Evolutionary conservation across 2,113 vertebrate species (phyloP), one percentile per base, ranked within the genome.

Genomic region (Lipophrys pholis): DNA sequence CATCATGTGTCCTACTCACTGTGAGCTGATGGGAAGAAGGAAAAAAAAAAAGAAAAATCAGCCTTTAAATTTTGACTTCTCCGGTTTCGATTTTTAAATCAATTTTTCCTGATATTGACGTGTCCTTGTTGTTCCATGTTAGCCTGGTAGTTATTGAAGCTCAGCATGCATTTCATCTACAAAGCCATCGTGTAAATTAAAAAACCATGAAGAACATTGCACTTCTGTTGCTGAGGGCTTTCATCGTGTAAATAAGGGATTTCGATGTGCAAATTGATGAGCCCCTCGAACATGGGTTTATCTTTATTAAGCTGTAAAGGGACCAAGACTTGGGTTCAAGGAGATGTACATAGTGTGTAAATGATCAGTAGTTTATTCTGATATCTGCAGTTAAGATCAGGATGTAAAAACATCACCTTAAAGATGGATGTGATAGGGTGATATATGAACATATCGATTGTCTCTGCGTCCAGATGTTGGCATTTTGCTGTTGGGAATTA

Each of bases 301-400:
- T 72, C 83, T 84, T 86, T 64, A 83, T 73, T 66, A 86, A 73
- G 76, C 75, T 86, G 78, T 81, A 73, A 86, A 88, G 89, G 92
- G 90, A 93, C 90, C 90, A 91, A 88, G 78, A 73, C 54, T 56
- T 62, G 80, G 82, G 82, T 89, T 89, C 89, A 66, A 73, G 82
- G 89, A 93, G 86, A 83, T 95, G 95, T 95, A 95, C 61, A 95
- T 95, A 95, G 78, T 90, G 87, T 95, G 92, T 95, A 94, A 93
- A 93, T 90, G 82, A 92, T 92, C 91, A 90, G 84, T 73, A 71
- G 86, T 82, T 77, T 89, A 82, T 15, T 88, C 81, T 83, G 78
- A 89, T 84, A 86, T 92, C 91, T 89, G 87, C 91, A 88, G 93
- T 93, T 87, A 85, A 82, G 87, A 87, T 55, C 89, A 91, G 86